A percentile compares a stretch with the other conserved stretches of the same genome.
These are phyloP conservation scores for Panonychus citri DNA, from an alignment of 1,140 invertebrate genomes.

Conservation along the genomic window DNA sequence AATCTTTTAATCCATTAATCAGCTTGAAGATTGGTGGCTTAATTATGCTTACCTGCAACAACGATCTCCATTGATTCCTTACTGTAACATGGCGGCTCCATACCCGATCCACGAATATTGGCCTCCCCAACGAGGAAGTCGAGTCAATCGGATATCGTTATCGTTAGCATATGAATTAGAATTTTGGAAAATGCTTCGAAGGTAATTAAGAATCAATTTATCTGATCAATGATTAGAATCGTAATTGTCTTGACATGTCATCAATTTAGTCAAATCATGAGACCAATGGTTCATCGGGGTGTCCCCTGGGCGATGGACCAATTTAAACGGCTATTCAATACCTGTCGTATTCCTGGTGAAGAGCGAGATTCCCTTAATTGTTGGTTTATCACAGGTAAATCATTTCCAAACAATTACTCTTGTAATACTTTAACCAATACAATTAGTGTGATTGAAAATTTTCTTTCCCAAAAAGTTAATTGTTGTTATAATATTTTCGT, in stretches of 20 bases:
- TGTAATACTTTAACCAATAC: not conserved
- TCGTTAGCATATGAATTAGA: conserved; percentile 17
- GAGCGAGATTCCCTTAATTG: conserved; percentile 12
- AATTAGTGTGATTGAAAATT: not conserved
- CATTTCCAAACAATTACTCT: not conserved
- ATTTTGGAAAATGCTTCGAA: conserved; percentile 19
- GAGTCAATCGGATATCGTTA: conserved; percentile 19
- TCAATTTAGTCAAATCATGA: not conserved
- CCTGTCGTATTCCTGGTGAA: conserved; percentile 20
- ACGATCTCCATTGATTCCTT: conserved; percentile 20
- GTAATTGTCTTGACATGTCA: not conserved
- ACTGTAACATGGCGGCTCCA: conserved; percentile 22
- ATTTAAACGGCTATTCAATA: conserved; percentile 21
- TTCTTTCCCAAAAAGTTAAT: not conserved
- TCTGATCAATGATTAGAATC: conserved; percentile 12
- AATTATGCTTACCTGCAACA: conserved; percentile 21
- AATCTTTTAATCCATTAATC: too few relatives aligned
- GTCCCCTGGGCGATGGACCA: conserved; percentile 22
- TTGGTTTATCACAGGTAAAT: conserved; percentile 16
- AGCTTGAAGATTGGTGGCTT: conserved; percentile 25
- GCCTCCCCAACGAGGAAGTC: conserved; percentile 17
- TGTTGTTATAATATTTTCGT: not conserved
- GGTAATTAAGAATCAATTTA: too few relatives aligned
- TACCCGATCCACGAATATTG: conserved; percentile 19
- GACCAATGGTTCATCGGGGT: conserved; percentile 1